Evolutionary conservation across 2,888 invertebrate genomes (phyloP).

Genomic region (Troglohyphantes excavatus): DNA sequence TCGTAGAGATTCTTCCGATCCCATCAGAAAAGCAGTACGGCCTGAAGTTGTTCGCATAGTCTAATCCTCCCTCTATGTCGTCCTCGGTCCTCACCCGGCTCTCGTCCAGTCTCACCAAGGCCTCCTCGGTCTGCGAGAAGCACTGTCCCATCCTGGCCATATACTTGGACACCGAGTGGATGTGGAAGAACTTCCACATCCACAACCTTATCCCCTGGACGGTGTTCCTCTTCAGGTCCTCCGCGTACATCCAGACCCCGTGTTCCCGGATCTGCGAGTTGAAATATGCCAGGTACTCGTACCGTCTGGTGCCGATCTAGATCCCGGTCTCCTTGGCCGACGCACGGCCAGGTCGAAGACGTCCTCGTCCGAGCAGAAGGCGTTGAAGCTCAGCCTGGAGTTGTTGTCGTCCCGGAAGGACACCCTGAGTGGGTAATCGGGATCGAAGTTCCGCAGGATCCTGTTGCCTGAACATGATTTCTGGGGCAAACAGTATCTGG

Average conservation of each 20-base stretch:
- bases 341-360: constrained; percentile 50
- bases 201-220: constrained; percentile 76
- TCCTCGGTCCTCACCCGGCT: constrained; percentile 26
- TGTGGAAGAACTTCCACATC: constrained; percentile 80
- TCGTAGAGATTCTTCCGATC: constrained; percentile 77
- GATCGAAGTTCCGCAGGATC: constrained; percentile 74
- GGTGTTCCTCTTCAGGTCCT: constrained; percentile 60
- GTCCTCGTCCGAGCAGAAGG: constrained; percentile 19
- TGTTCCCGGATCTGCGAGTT: constrained; percentile 80
- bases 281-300: constrained; percentile 80
- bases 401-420: constrained; percentile 78
- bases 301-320: constrained; percentile 71
- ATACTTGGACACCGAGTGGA: constrained; percentile 79
- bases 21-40: constrained; percentile 79
- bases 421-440: constrained; percentile 75
- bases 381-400: constrained; percentile 60
- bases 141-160: constrained; percentile 80
- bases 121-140: constrained; percentile 79
- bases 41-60: constrained; percentile 7
- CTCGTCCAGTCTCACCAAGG: constrained; percentile 49
- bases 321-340: constrained; percentile 63
- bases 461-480: constrained; percentile 71
- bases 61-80: constrained; percentile 67
- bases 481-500: constrained; percentile 61
- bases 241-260: constrained; percentile 80